Percentiles rank a stretch among this genome's conserved stretches.
phyloP scores from a whole-genome alignment of 2,113 vertebrate species.

The Leucopsar rothschildi region DNA sequence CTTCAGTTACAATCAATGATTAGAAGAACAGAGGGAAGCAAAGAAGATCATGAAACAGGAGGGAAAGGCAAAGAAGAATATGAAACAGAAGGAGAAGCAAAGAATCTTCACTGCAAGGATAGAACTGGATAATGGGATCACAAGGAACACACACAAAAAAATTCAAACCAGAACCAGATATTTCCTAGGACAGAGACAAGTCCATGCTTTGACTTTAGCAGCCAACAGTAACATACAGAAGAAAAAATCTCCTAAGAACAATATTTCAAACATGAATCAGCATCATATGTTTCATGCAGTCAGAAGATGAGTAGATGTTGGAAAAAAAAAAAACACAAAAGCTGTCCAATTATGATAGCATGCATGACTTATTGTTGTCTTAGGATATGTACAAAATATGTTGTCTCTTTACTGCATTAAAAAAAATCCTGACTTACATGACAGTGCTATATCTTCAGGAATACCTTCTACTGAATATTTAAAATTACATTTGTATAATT shows the following conservation, averaged over 20 bases:
- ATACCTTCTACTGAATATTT: neutral
- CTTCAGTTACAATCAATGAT: neutral
- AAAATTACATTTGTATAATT: neutral
- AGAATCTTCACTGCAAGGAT: neutral
- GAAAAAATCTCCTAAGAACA: neutral
- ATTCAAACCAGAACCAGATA: neutral
- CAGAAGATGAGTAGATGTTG: neutral
- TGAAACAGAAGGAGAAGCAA: neutral
- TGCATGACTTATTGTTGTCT: neutral
- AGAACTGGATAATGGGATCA: accelerated
- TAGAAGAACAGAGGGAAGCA: neutral
- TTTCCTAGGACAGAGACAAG: neutral
- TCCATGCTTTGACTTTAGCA: neutral
- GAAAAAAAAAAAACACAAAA: neutral
- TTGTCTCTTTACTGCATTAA: neutral
- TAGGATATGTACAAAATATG: neutral
- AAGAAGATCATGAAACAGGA: neutral
- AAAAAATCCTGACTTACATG: neutral
- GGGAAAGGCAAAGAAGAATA: neutral
- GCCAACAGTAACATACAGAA: neutral
- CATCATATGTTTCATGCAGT: neutral
- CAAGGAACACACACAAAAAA: neutral
- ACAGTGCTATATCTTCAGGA: neutral
- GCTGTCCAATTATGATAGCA: neutral
- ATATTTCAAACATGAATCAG: neutral